Evolutionary conservation across 2,113 vertebrate genomes (phyloP).

Genomic region (Ophthalmolycus amberensis): DNA sequence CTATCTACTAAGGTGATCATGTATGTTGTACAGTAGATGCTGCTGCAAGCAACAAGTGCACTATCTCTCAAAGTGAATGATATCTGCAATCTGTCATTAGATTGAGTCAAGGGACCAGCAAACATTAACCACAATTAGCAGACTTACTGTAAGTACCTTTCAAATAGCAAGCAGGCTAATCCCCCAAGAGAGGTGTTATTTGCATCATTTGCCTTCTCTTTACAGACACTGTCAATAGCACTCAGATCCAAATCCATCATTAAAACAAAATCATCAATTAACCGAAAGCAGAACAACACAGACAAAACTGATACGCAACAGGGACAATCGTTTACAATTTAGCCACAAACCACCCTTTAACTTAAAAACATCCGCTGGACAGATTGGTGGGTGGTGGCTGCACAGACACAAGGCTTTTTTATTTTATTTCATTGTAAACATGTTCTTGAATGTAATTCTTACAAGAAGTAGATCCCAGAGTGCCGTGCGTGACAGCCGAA

Average conservation of each 20-base stretch:
- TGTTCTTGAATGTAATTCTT: slow-evolving; percentile 60
- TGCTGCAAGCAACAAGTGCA: not conserved
- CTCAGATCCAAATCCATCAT: slow-evolving; percentile 56
- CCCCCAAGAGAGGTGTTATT: slow-evolving; percentile 69
- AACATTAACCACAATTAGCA: slow-evolving; percentile 72
- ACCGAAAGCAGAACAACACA: slow-evolving; percentile 17
- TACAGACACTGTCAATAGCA: slow-evolving; percentile 59
- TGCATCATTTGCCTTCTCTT: slow-evolving; percentile 67
- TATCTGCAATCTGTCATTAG: slow-evolving; percentile 49
- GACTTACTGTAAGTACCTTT: slow-evolving; percentile 74
- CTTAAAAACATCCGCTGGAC: slow-evolving; percentile 62
- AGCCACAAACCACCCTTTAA: slow-evolving; percentile 52
- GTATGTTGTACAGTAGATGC: not conserved
- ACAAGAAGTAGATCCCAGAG: slow-evolving; percentile 54
- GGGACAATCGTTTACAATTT: slow-evolving; percentile 29
- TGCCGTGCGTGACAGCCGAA: slow-evolving; percentile 45
- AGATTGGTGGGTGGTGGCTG: slow-evolving; percentile 63
- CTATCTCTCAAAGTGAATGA: slow-evolving; percentile 9
- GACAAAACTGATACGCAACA: slow-evolving; percentile 17
- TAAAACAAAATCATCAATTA: slow-evolving; percentile 35
- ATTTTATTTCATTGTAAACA: slow-evolving; percentile 58
- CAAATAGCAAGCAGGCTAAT: slow-evolving; percentile 64
- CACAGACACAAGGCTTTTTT: slow-evolving; percentile 38
- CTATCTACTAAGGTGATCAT: not conserved
- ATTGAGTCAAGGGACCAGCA: slow-evolving; percentile 56